phyloP scores from a whole-genome alignment of 2,888 invertebrate species.

The Liopterus haemorrhoidalis region DNA sequence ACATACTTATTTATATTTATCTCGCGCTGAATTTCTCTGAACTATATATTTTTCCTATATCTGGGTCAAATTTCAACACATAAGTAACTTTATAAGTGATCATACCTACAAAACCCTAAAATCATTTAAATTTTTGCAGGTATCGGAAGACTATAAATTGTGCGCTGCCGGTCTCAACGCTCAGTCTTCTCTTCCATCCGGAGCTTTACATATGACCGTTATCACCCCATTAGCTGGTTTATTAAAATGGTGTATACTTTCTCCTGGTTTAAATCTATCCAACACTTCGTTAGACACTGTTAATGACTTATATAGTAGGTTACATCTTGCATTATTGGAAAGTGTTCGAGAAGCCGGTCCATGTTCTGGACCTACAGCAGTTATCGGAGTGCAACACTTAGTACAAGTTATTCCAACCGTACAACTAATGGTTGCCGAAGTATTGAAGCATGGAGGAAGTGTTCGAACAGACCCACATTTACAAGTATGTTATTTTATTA shows the following conservation, averaged over 20 bases:
- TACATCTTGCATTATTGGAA: conserved; percentile 63
- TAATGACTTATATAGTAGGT: conserved; percentile 49
- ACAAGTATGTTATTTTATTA: conserved; percentile 27
- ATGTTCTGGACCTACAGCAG: conserved; percentile 51
- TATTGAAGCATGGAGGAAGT: conserved; percentile 7
- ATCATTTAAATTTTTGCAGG: conserved; percentile 42
- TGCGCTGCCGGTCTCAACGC: conserved; percentile 64
- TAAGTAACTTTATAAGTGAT: no score
- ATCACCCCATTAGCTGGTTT: conserved; percentile 75
- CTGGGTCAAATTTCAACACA: not conserved
- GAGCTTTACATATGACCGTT: conserved; percentile 78
- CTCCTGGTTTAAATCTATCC: conserved; percentile 51
- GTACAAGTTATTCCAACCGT: conserved; percentile 48
- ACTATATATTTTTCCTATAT: no score
- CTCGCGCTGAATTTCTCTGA: no score
- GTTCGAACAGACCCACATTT: conserved; percentile 9
- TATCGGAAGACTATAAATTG: conserved; percentile 57
- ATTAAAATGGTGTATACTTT: conserved; percentile 69
- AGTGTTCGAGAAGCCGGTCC: conserved; percentile 54
- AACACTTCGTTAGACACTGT: conserved; percentile 26
- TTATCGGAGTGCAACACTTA: conserved; percentile 59
- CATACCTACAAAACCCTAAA: no score
- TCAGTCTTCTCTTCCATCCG: conserved; percentile 63
- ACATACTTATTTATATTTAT: no score
- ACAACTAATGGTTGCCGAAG: conserved; percentile 36